Base-by-base conservation (phyloP, 2,797 vertebrate genomes). In the Glyptemys insculpta region DNA sequence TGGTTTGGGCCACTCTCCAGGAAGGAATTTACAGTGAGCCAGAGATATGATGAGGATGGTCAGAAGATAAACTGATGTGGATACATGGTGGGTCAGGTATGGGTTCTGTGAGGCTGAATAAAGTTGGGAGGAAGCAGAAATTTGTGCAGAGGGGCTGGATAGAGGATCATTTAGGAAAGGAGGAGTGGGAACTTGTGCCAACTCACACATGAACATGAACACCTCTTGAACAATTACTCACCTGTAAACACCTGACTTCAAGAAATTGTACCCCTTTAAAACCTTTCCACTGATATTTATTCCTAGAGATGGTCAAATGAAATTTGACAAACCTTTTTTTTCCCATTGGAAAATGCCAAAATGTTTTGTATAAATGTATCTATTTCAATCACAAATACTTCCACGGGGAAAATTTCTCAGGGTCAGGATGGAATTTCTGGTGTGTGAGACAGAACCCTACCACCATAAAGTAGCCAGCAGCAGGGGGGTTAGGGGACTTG, bases 121-220 rank as follows among this genome's bases (percentile, higher is more conserved):
- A 72, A 37, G 10, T 72, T 23, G 3, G 6, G 9, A 94, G 49
- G 57, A 3, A 68, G 3, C 49, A 86, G n/a, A 52, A 78, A 93
- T 6, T 18, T 0, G 2, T 31, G 29, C 19, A 29, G 49, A 34
- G 29, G 12, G 78, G 29, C 15, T 52, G 3, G 78, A 19, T 34
- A 34, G 31, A 47, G 27, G 8, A 79, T 29, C 78, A 49, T 18
- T 18, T 6, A 41, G 78, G 49, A 9, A 79, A 52, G 49, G 21
- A 25, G n/a, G 23, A 76, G 41, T 41, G 14, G 8, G 0, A 29
- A 29, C 27, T 83, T 14, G 21, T 0, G 0, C 37, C 37, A 19
- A 44, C n/a, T 74, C 68, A 74, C 68, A 44, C 37, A 12, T 44
- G 31, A 34, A 16, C 37, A 37, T 25, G 16, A 72, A 41, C 37